Base-by-base conservation (phyloP, 2,888 invertebrate genomes). In the Agapostemon virescens region DNA sequence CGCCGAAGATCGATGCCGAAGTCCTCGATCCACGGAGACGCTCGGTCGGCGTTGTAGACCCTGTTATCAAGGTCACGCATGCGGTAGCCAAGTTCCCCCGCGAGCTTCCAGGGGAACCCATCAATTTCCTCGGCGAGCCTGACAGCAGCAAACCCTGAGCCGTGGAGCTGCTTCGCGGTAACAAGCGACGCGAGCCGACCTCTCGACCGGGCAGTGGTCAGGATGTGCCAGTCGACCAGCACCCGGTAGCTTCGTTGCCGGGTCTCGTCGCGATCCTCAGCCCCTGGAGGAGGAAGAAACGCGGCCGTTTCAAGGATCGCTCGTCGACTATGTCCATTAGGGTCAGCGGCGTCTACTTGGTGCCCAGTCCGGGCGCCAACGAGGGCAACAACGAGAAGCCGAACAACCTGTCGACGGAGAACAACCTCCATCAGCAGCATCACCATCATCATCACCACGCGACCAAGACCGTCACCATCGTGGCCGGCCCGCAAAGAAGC, bases 401-500 rank as follows among this genome's bases (percentile, higher is more conserved):
- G 33, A 75, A 69, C 30, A 84, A 80, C 61, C 68, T 84, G 20
- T 74, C 82, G 55, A n/a, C 73, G 61, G 86, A 86, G 55, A 84
- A 77, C 58, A 74, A 64, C 26, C 63, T 79, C 30, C 83, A 84
- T 2, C 87, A 87, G 38, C 84, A 81, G 20, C 88, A 87, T n/a
- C 89, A 90, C 36, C 71, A 71, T 17, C 71, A 70, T 36, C 89
- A 89, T 71, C 90, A 90, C 49, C 87, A 90, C 72, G 76, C 90
- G 69, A 93, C 93, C 75, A 95, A 95, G 87, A 95, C 95, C 26
- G 95, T 95, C 78, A 95, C 95, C 72, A 95, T 96, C 40, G 95
- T 95, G 42, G 89, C 92, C 7, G 89, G 89, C 17, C 96, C 96
- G 0, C 96, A 96, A 89, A 93, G 97, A 90, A 97, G 97, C 93